A percentile compares a stretch with the other conserved stretches of the same genome.
Evolutionary conservation across 2,797 vertebrate species (phyloP).

Genomic region (Microhierax caerulescens): DNA sequence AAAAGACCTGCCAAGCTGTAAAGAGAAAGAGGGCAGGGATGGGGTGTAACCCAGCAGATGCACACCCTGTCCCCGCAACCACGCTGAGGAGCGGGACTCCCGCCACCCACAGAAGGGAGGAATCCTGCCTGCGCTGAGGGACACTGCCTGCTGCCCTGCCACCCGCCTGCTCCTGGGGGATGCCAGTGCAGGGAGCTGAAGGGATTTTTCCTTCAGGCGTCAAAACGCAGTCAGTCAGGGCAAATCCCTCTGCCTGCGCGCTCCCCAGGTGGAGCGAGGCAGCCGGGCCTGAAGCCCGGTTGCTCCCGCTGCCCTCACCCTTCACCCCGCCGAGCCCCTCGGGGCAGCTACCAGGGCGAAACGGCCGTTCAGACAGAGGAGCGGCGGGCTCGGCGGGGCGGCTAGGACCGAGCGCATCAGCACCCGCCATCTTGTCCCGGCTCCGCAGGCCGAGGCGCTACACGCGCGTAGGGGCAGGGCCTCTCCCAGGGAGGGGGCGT

Average conservation of each 20-base stretch:
- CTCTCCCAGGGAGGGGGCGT: fast-evolving
- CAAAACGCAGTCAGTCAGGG: not conserved
- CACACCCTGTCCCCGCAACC: fast-evolving
- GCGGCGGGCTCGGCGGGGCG: too few species aligned
- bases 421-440: not conserved
- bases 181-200: fast-evolving
- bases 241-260: fast-evolving
- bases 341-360: too few species aligned
- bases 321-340: fast-evolving
- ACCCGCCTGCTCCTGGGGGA: not conserved
- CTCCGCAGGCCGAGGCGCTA: fast-evolving
- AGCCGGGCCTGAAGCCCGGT: fast-evolving
- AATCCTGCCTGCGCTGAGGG: not conserved
- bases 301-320: not conserved
- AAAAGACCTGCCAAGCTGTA: too few species aligned
- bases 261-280: fast-evolving
- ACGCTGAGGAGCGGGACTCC: fast-evolving
- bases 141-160: not conserved
- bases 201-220: not conserved
- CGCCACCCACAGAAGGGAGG: too few species aligned
- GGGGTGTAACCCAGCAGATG: too few species aligned
- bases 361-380: fast-evolving
- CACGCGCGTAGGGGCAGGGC: not conserved
- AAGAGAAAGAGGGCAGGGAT: fast-evolving
- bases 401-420: too few species aligned